phyloP scores from a whole-genome alignment of 2,797 vertebrate species.

The Syngnathus rostellatus region DNA sequence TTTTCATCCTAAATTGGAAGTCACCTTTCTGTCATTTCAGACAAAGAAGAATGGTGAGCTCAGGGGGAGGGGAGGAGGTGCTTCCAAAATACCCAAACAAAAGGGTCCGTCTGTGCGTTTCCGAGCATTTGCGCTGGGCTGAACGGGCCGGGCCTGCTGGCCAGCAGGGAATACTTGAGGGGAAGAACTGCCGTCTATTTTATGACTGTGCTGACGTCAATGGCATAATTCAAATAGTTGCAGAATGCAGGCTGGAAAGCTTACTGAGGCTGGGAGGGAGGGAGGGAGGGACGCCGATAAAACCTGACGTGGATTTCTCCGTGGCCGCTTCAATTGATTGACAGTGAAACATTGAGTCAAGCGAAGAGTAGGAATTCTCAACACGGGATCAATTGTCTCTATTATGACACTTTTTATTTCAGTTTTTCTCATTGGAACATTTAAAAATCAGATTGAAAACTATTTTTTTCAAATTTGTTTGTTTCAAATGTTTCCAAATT shows the following conservation, averaged over 20 bases:
- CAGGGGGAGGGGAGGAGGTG: slow-evolving; percentile 25
- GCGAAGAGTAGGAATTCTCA: background rate
- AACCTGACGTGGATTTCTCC: slow-evolving; percentile 69
- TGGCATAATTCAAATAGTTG: slow-evolving; percentile 99
- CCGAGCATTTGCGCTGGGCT: slow-evolving; percentile 73
- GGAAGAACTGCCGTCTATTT: slow-evolving; percentile 95
- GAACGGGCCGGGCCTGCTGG: slow-evolving; percentile 81
- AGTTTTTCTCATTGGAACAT: no score
- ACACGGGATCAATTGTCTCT: background rate
- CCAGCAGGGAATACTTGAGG: slow-evolving; percentile 79
- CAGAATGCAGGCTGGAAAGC: slow-evolving; percentile 84
- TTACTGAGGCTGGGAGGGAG: slow-evolving; percentile 69
- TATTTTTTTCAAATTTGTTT: no score
- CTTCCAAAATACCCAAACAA: slow-evolving; percentile 64
- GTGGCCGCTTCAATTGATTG: slow-evolving; percentile 1
- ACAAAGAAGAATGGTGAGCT: slow-evolving; percentile 26
- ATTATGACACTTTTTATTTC: no score
- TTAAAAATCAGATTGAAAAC: no score
- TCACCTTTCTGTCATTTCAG: slow-evolving; percentile 19
- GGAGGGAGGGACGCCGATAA: slow-evolving; percentile 61
- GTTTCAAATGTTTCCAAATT: no score
- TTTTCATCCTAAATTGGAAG: slow-evolving; percentile 16
- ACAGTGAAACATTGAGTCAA: background rate
- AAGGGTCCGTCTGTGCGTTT: slow-evolving; percentile 62
- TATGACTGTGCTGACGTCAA: slow-evolving; percentile 99